Percentiles rank a stretch among this genome's conserved stretches.
Evolutionary conservation across 2,888 invertebrate genomes (phyloP).

Genomic region (Malachius bipustulatus): DNA sequence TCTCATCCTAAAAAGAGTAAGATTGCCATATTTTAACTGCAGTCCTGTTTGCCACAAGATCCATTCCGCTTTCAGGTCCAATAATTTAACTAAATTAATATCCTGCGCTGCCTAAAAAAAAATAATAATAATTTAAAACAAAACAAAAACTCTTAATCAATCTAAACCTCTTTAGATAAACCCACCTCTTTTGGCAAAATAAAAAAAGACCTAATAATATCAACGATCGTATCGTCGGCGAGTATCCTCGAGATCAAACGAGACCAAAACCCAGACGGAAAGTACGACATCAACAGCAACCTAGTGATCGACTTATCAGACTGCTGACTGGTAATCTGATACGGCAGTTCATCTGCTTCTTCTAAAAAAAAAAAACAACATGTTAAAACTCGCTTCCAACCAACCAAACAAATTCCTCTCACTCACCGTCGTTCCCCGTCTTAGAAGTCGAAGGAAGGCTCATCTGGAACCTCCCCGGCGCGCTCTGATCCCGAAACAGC

Average conservation of each 20-base stretch:
- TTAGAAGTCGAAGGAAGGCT: conserved; percentile 26
- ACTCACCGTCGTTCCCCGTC: conserved; percentile 14
- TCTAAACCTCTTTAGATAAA: too few species aligned
- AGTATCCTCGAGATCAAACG: conserved; percentile 83
- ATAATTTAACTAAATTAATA: conserved; percentile 44
- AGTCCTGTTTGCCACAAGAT: conserved; percentile 89
- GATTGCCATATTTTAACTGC: conserved; percentile 71
- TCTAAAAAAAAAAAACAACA: conserved; percentile 4
- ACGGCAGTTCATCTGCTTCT: conserved; percentile 12
- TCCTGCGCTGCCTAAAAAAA: conserved; percentile 45
- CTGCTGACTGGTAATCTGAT: conserved; percentile 36
- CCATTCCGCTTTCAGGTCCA: conserved; percentile 75
- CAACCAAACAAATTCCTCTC: neutral
- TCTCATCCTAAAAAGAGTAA: conserved; percentile 68
- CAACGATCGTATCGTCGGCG: conserved; percentile 75
- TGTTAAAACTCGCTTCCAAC: neutral
- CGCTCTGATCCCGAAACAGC: conserved; percentile 31
- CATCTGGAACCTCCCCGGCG: conserved; percentile 32
- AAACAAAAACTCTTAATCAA: too few species aligned
- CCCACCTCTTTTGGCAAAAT: conserved; percentile 55
- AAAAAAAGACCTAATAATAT: conserved; percentile 64
- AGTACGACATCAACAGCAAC: conserved; percentile 87
- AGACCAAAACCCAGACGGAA: conserved; percentile 98
- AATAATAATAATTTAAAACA: conserved; percentile 2
- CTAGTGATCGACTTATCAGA: conserved; percentile 53